Evolutionary conservation across 1,140 invertebrate genomes (phyloP), one percentile per base, ranked within the genome.

Genomic region (Megathymus violae): DNA sequence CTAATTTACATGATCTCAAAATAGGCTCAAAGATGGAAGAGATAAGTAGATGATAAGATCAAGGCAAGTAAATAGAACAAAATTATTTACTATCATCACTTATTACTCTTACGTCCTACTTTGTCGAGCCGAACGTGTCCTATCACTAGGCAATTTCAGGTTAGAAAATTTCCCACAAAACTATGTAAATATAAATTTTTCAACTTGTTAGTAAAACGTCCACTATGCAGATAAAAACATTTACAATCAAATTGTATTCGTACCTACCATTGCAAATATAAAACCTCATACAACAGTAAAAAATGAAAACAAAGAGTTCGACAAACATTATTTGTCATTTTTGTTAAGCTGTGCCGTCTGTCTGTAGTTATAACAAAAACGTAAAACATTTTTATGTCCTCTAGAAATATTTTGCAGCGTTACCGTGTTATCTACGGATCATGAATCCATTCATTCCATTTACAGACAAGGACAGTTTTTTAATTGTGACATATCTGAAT

Each of bases 261-360:
- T 1, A 64, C 67, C 65, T 52, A 69, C 51, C 3, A 15, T 52
- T 51, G 31, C 65, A 13, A 58, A 52, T 11, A 14, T 43, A 11
- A 27, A 62, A 36, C 14, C 54, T 27, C 7, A 70, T 6, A 25
- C 54, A 46, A 34, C 46, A 63, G 47, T 66, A 62, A 22, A 62
- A 47, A 52, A 63, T 43, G 38, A 54, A 16, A 19, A 70, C 17
- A 41, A 58, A 58, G 5, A 50, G 50, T 22, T 70, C 25, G 3
- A 60, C 27, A 31, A 65, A 65, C 59, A 65, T 62, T 3, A 22
- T 22, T 31, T n/a, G n/a, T n/a, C n/a, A 9, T 31, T 9, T 46
- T n/a, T n/a, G n/a, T n/a, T n/a, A n/a, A n/a, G n/a, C 40, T 15
- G 1, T 38, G 38, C 13, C 14, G 16, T 25, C 13, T 11, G 13